phyloP scores from a whole-genome alignment of 2,797 vertebrate genomes.

The Neosilurus hyrtlii region DNA sequence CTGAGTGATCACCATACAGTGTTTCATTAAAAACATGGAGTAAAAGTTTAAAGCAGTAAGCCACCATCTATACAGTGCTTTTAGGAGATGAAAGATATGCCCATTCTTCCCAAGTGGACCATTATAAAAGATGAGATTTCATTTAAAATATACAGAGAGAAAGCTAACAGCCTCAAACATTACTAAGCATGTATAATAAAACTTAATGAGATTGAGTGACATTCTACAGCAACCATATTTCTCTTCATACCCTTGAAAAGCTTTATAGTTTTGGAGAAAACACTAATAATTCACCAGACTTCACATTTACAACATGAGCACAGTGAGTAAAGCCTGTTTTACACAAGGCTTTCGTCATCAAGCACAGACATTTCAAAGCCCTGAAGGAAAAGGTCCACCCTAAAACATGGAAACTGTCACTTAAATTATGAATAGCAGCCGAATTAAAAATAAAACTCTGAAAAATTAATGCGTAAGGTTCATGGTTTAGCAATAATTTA shows the following conservation, averaged over 20 bases:
- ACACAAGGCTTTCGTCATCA: slow-evolving; percentile 56
- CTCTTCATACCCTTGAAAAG: slow-evolving; percentile 42
- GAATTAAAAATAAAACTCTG: slow-evolving; percentile 75
- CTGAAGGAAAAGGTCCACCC: slow-evolving; percentile 57
- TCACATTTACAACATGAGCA: slow-evolving; percentile 54
- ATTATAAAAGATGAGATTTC: background rate
- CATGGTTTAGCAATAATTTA: slow-evolving; percentile 69
- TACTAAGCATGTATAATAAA: slow-evolving; percentile 27
- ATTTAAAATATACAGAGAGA: background rate
- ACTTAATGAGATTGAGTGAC: background rate
- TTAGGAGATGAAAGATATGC: slow-evolving; percentile 59
- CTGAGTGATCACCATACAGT: slow-evolving; percentile 31
- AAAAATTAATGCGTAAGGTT: slow-evolving; percentile 68
- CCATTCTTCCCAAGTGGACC: background rate
- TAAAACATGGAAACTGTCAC: slow-evolving; percentile 66
- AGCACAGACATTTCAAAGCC: slow-evolving; percentile 54
- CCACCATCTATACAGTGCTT: slow-evolving; percentile 1
- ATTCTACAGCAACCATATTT: slow-evolving; percentile 50
- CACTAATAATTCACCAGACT: slow-evolving; percentile 46
- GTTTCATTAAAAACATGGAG: slow-evolving; percentile 36
- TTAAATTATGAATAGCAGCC: slow-evolving; percentile 76
- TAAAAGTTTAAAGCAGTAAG: slow-evolving; percentile 24
- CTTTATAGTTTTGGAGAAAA: slow-evolving; percentile 5
- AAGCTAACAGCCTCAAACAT: slow-evolving; percentile 33
- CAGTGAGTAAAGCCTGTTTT: slow-evolving; percentile 51